A percentile compares a stretch with the other conserved stretches of the same genome.
Conservation (phyloP, 2,888 invertebrate species). For the Agelastica alni region DNA sequence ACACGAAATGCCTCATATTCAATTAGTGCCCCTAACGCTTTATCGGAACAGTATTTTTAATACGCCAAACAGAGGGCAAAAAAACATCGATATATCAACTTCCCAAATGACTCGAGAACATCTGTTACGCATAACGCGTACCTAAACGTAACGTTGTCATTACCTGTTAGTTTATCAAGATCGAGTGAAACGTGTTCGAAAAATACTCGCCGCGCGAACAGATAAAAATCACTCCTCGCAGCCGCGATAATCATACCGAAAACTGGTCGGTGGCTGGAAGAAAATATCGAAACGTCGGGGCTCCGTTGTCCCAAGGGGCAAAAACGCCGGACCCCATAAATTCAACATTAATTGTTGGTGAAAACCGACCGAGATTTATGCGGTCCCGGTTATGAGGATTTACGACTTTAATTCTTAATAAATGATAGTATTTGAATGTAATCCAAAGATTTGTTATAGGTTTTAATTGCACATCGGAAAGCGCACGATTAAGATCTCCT, state of each 20-base stretch:
- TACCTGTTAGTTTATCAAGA: neutral
- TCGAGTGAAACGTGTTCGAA: slow-evolving; percentile 5
- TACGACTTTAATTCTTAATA: slow-evolving; percentile 53
- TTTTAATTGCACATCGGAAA: slow-evolving; percentile 52
- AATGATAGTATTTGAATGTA: slow-evolving; percentile 53
- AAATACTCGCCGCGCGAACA: neutral
- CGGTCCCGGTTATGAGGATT: slow-evolving; percentile 49
- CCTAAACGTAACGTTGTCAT: neutral
- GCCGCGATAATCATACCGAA: slow-evolving; percentile 2
- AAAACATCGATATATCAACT: too few species aligned
- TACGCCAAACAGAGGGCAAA: too few species aligned
- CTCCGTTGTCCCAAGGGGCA: slow-evolving; percentile 52
- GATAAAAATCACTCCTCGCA: slow-evolving; percentile 5
- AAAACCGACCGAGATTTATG: slow-evolving; percentile 53
- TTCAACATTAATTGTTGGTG: slow-evolving; percentile 55
- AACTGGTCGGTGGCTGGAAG: slow-evolving; percentile 23
- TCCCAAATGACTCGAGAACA: too few species aligned
- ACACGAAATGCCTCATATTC: too few species aligned
- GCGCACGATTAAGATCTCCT: slow-evolving; percentile 49
- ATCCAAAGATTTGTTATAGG: slow-evolving; percentile 55
- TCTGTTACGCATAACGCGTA: neutral
- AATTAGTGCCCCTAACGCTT: too few species aligned
- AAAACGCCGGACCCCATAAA: slow-evolving; percentile 50
- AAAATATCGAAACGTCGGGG: slow-evolving; percentile 23
- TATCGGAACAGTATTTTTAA: too few species aligned